phyloP scores from a whole-genome alignment of 64 coral and sea anemone species.

The Montipora capricornis region DNA sequence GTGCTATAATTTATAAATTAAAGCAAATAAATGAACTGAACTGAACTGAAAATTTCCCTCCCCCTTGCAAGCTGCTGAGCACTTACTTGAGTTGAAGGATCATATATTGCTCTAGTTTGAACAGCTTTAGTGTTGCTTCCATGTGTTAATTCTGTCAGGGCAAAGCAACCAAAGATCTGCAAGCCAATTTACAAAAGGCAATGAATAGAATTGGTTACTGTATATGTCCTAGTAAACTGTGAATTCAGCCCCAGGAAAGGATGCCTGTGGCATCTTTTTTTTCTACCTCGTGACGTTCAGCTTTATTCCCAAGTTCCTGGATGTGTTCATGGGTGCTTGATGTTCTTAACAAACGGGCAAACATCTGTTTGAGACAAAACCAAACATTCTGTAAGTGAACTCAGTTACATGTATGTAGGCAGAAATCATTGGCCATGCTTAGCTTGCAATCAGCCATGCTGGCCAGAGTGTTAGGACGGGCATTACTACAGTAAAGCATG shows the following conservation, averaged over 20 bases:
- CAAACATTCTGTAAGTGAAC: too few relatives aligned
- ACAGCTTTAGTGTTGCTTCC: conserved; percentile 96
- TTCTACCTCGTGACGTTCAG: conserved; percentile 69
- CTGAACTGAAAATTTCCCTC: too few relatives aligned
- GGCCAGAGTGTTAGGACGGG: too few relatives aligned
- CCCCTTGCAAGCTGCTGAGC: background rate
- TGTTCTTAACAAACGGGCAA: conserved; percentile 64
- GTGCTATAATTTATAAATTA: too few relatives aligned
- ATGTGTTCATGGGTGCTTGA: conserved; percentile 83
- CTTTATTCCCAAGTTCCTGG: conserved; percentile 72
- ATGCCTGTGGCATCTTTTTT: background rate
- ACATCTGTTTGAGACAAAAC: conserved; percentile 66
- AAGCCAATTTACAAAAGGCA: background rate
- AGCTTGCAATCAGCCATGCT: too few relatives aligned
- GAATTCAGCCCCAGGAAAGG: too few relatives aligned
- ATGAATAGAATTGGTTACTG: too few relatives aligned
- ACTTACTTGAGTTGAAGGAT: conserved; percentile 82
- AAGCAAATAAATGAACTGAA: too few relatives aligned
- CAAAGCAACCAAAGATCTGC: conserved; percentile 98
- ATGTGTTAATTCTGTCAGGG: conserved; percentile 94
- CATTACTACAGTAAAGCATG: too few relatives aligned
- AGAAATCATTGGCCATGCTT: too few relatives aligned
- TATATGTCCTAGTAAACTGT: too few relatives aligned
- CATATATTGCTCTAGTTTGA: conserved; percentile 85
- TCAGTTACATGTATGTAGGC: too few relatives aligned